Evolutionary conservation across 53 echinoderm and acorn worm species (phyloP).

Genomic region (Holothuria scabra): DNA sequence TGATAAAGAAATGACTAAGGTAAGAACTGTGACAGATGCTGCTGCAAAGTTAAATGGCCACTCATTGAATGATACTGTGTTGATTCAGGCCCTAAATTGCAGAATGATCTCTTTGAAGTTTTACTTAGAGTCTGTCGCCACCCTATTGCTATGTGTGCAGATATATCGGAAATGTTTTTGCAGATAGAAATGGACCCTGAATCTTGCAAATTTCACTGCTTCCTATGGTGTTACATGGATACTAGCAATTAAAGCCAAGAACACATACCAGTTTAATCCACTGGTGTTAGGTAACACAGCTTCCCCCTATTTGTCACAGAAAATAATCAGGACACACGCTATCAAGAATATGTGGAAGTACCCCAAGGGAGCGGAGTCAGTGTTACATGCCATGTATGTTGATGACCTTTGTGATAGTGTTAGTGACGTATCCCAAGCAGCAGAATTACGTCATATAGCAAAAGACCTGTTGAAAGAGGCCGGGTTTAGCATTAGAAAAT

Average conservation of each 20-base stretch:
- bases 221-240: conserved; percentile 17
- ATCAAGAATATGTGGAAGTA: background rate
- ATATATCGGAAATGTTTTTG: conserved; percentile 42
- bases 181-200: background rate
- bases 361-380: conserved; percentile 37
- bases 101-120: too few relatives aligned
- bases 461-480: background rate
- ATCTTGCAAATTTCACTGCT: background rate
- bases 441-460: conserved; percentile 22
- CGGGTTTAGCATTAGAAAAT: background rate
- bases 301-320: conserved; percentile 41
- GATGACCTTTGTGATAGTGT: conserved; percentile 46
- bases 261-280: conserved; percentile 36
- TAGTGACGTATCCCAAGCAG: background rate
- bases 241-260: background rate
- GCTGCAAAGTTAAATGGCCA: too few relatives aligned
- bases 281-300: conserved; percentile 41
- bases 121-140: too few relatives aligned
- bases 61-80: too few relatives aligned
- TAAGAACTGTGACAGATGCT: too few relatives aligned
- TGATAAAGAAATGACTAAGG: background rate
- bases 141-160: background rate
- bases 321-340: conserved; percentile 21
- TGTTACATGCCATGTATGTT: conserved; percentile 35
- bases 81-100: too few relatives aligned